Conservation (phyloP, 2,797 vertebrate genomes). For the Gephyroberyx darwinii region DNA sequence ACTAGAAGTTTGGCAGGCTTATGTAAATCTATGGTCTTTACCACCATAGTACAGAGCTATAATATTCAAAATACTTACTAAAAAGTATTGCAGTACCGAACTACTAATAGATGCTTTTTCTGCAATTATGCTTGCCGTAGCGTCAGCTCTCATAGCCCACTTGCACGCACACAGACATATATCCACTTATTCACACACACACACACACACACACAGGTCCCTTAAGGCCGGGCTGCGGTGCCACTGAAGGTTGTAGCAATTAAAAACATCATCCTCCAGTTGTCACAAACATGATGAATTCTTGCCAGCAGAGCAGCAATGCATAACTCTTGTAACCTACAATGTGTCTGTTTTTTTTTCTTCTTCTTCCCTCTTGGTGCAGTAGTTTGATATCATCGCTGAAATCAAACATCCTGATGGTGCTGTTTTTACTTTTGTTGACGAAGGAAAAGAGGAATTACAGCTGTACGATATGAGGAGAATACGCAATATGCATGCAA, state of each 20-base stretch:
- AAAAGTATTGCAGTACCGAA: too few species aligned
- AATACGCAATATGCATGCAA: too few species aligned
- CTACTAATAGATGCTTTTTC: slow-evolving; percentile 36
- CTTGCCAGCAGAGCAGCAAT: slow-evolving; percentile 74
- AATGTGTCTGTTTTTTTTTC: slow-evolving; percentile 59
- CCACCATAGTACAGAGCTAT: too few species aligned
- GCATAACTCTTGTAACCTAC: slow-evolving; percentile 63
- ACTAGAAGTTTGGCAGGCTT: too few species aligned
- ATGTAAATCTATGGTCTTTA: too few species aligned
- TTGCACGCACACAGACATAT: slow-evolving; percentile 30
- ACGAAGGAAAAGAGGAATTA: slow-evolving; percentile 22
- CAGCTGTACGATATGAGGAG: too few species aligned
- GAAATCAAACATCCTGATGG: slow-evolving; percentile 23
- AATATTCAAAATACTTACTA: too few species aligned
- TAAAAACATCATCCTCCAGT: slow-evolving; percentile 79
- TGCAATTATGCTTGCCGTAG: slow-evolving; percentile 63
- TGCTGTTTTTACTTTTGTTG: slow-evolving; percentile 30
- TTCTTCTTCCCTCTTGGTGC: slow-evolving; percentile 7
- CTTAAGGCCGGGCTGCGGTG: slow-evolving; percentile 65
- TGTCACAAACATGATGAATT: slow-evolving; percentile 81
- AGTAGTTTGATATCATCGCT: slow-evolving; percentile 37
- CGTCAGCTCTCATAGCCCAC: slow-evolving; percentile 27
- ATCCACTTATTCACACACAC: slow-evolving; percentile 10
- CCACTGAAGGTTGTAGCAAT: slow-evolving; percentile 79
- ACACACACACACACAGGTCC: slow-evolving; percentile 52